These are phyloP conservation scores for Taenioides sp. DNA, from an alignment of 2,797 vertebrate genomes.

Conservation along the genomic window DNA sequence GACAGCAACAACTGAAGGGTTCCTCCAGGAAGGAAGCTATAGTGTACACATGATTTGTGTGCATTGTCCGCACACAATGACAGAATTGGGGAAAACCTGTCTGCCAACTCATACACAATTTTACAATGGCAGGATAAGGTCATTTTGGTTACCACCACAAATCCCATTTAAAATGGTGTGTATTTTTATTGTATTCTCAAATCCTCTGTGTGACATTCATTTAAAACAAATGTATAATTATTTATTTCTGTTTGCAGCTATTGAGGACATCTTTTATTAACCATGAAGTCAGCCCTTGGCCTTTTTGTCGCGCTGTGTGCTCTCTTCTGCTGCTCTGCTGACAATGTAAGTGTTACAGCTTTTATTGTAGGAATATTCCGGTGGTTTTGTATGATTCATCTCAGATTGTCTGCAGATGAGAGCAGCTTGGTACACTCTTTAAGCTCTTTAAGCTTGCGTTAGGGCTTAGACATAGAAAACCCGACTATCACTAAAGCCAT, in stretches of 20 bases:
- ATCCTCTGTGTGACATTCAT: neutral
- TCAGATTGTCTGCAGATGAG: slow-evolving; percentile 13
- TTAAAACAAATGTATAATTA: neutral
- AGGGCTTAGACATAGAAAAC: neutral
- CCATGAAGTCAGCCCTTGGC: slow-evolving; percentile 52
- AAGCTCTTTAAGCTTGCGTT: neutral
- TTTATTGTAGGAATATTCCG: neutral
- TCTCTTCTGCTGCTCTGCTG: slow-evolving; percentile 68
- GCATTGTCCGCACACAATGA: slow-evolving; percentile 38
- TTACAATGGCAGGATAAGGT: slow-evolving; percentile 5
- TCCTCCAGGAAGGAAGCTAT: slow-evolving; percentile 49
- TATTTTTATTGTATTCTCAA: slow-evolving; percentile 1
- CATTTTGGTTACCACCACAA: neutral
- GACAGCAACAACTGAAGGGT: slow-evolving; percentile 6
- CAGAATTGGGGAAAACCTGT: neutral
- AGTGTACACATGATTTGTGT: slow-evolving; percentile 25
- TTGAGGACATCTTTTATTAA: slow-evolving; percentile 17
- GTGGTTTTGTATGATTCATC: slow-evolving; percentile 8
- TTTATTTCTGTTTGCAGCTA: slow-evolving; percentile 38
- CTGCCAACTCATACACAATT: neutral
- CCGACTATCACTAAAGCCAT: neutral
- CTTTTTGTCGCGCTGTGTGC: slow-evolving; percentile 53
- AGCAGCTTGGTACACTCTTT: neutral
- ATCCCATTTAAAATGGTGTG: neutral
- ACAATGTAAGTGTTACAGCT: slow-evolving; percentile 63